These are phyloP conservation scores for Coecobrya sp. DNA, from an alignment of 2,888 invertebrate genomes.

Conservation along the genomic window DNA sequence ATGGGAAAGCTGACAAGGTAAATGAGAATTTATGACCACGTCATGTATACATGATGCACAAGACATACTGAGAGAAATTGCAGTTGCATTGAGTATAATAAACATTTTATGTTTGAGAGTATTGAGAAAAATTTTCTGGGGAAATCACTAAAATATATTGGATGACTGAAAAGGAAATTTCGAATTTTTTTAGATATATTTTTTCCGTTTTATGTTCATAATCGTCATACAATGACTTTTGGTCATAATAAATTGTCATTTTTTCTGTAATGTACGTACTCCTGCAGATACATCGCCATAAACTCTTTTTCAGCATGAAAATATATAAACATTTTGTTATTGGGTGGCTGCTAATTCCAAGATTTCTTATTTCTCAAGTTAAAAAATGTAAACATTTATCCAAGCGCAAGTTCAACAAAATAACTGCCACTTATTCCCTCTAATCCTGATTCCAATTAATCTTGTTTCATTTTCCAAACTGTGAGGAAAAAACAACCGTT, in stretches of 20 bases:
- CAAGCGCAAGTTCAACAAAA: not conserved
- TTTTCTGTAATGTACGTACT: not conserved
- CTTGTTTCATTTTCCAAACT: conserved; percentile 33
- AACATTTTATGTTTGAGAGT: not conserved
- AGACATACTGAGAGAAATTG: not conserved
- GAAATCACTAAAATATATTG: conserved; percentile 12
- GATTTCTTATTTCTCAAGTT: not conserved
- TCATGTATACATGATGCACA: conserved; percentile 47
- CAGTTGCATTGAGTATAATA: conserved; percentile 36
- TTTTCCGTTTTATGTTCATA: not conserved
- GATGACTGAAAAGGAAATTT: not conserved
- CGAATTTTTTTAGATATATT: not conserved
- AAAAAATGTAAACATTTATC: conserved; percentile 50
- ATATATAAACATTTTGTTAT: not conserved
- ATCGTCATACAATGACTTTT: not conserved
- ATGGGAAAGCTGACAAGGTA: conserved; percentile 73
- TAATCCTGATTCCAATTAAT: conserved; percentile 47
- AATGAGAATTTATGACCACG: conserved; percentile 76
- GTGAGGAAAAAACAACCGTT: not conserved
- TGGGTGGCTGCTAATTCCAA: not conserved
- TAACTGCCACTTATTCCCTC: not conserved
- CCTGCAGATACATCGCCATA: not conserved
- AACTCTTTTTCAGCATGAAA: not conserved
- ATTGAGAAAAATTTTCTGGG: no score
- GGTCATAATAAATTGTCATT: not conserved